Evolutionary conservation across 1,140 invertebrate species (phyloP), one percentile per base, ranked within the genome.

Genomic region (Procambarus clarkii): DNA sequence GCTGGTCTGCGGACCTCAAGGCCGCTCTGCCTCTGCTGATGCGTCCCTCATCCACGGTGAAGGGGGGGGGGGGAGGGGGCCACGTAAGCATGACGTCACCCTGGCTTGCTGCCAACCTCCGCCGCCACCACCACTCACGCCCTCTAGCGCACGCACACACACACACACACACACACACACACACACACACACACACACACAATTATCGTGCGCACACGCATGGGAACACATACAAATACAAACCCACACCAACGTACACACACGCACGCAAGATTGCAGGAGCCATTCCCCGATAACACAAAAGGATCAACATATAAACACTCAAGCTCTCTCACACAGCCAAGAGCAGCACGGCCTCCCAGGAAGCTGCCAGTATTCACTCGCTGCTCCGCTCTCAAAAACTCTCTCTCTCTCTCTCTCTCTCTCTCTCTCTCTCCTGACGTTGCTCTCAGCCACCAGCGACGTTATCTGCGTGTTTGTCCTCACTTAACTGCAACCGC

Each of bases 141-240:
- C 15, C 60, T 21, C 60, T 4, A 15, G 21, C 60, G 21, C 60
- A 18, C 4, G 5, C 4, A 54, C 50, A 54, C 50, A 54, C 80
- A 80, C 81, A 81, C 84, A 79, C 82, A 91, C 82, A 84, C 64
- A 83, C 69, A 82, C 79, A 83, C 46, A 83, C 64, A 74, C 48
- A 89, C 87, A 81, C 87, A 76, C 87, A 76, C 78, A 48, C 87
- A 76, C 78, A 82, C 87, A 81, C 54, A 80, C 79, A 50, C 87
- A 89, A 34, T 34, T 34, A 34, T 34, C 34, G 34, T 34, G 34
- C 34, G 34, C 34, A 34, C 34, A 34, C 34, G 34, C 34, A 34
- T 34, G 34, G 34, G 34, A 34, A 34, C 34, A 34, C 34, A 34
- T 34, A 34, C 34, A 34, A 34, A 34, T 34, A 34, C 34, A 34